Evolutionary conservation across 2,888 invertebrate genomes (phyloP).

Genomic region (Heteromyza rotundicornis): DNA sequence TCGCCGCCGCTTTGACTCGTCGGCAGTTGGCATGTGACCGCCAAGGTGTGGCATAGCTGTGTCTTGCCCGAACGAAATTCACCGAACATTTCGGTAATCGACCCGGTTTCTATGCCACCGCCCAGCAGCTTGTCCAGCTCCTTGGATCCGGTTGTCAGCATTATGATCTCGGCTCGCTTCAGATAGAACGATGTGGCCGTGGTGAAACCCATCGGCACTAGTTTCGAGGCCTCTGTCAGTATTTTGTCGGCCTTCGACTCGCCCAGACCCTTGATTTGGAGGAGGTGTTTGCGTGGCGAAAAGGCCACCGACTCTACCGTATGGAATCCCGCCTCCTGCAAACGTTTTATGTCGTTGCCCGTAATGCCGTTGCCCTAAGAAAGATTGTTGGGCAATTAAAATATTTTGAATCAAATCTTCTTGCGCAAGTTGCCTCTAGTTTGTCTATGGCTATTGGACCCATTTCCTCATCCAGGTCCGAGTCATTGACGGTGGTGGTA

Average conservation of each 20-base stretch:
- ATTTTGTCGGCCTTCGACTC: conserved; percentile 98
- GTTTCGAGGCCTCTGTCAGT: conserved; percentile 85
- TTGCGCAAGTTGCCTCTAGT: conserved; percentile 69
- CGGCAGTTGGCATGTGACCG: conserved; percentile 97
- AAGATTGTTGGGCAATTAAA: conserved; percentile 40
- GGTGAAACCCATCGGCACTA: conserved; percentile 97
- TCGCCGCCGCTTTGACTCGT: conserved; percentile 98
- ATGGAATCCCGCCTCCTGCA: conserved; percentile 91
- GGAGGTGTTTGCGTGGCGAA: conserved; percentile 88
- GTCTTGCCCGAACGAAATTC: conserved; percentile 98
- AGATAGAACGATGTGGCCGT: conserved; percentile 96
- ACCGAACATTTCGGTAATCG: conserved; percentile 98
- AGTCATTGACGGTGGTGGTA: conserved; percentile 64
- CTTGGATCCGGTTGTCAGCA: conserved; percentile 92
- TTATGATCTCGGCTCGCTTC: conserved; percentile 93
- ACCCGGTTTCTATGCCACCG: conserved; percentile 97
- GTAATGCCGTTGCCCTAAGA: conserved; percentile 95
- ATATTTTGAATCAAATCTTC: neutral
- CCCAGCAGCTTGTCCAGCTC: conserved; percentile 91
- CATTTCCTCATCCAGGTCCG: conserved; percentile 66
- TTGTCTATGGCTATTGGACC: conserved; percentile 76
- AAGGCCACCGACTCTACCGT: conserved; percentile 96
- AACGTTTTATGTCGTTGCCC: conserved; percentile 87
- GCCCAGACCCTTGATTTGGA: conserved; percentile 92
- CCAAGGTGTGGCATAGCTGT: conserved; percentile 94